Conservation (phyloP, 2,888 invertebrate species). For the Epistrophe grossulariae region DNA sequence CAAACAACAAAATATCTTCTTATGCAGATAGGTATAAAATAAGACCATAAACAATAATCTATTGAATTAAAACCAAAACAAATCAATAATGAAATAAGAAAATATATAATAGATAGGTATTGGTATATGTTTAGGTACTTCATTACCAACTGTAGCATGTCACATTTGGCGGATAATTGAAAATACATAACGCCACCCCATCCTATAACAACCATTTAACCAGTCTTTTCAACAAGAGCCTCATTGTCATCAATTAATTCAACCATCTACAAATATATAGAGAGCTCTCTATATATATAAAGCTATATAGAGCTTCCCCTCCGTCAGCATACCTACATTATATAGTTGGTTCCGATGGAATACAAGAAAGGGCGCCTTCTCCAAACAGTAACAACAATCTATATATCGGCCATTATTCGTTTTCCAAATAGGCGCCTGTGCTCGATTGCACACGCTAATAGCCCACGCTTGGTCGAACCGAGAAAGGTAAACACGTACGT, state of each 20-base stretch:
- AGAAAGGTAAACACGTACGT: conserved; percentile 71
- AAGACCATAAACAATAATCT: not conserved
- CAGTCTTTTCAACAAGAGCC: conserved; percentile 67
- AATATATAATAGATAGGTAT: not conserved
- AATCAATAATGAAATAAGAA: conserved; percentile 1
- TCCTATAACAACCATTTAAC: conserved; percentile 45
- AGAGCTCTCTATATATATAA: not conserved
- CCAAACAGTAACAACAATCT: conserved; percentile 26
- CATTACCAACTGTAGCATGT: conserved; percentile 33
- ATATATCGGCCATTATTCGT: conserved; percentile 66
- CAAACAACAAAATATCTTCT: no score
- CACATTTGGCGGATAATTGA: conserved; percentile 62
- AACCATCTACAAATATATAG: conserved; percentile 39
- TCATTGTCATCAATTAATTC: conserved; percentile 70
- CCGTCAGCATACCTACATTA: conserved; percentile 6
- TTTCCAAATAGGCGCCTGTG: conserved; percentile 73
- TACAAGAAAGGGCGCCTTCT: conserved; percentile 57
- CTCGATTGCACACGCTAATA: conserved; percentile 75
- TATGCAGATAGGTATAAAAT: no score
- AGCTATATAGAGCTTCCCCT: conserved; percentile 35
- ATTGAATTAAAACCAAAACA: conserved; percentile 3
- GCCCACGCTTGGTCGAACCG: conserved; percentile 68
- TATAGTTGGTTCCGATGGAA: not conserved
- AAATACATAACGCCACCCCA: conserved; percentile 69
- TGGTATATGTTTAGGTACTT: not conserved